Base-by-base conservation (phyloP, 2,113 vertebrate species). In the western clawed frog (Xenopus tropicalis) region DNA sequence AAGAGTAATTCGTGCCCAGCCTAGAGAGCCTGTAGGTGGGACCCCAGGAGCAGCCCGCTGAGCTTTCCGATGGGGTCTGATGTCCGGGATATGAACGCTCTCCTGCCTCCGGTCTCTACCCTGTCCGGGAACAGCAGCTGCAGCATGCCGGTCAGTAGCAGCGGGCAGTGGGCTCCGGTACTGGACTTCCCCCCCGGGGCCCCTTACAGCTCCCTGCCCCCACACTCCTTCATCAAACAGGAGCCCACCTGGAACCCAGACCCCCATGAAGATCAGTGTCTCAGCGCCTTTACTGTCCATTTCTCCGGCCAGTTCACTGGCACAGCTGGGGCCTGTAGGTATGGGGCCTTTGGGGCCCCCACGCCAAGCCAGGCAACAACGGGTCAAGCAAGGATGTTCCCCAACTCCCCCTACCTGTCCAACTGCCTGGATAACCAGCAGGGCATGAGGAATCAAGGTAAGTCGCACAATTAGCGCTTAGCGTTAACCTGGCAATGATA, bases 151-250 rank as follows among this genome's bases (percentile, higher is more conserved):
- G 93, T 94, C 74, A 89, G 91, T 71, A 86, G 91, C 23, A 92
- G 93, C 20, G 93, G 93, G 19, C 96, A 97, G 86, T 99, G 96
- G 96, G 92, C 93, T 1, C 95, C 94, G 0, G 91, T 98, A 65
- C 86, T 98, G 86, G 96, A 98, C 92, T 96, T 98, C 65, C 93
- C 96, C 72, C 90, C 95, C 9, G 87, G 91, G 23, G 91, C 93
- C 79, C 80, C 94, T 64, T 91, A 96, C 80, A 78, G 90, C 86
- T 89, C 94, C 14, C 86, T 97, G 79, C 89, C 94, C 61, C 90
- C 94, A n/a, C 94, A 94, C 85, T 95, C 97, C 73, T 94, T 98
- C 83, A 95, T 99, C 89, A 99, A 98, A 82, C 97, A 98, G 86
- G 97, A 98, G 84, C 96, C 96, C 3, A 90, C 88, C 83, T 98